Percentiles rank a stretch among this genome's conserved stretches.
These are phyloP conservation scores for Lacerta bilineata DNA, from an alignment of 2,797 vertebrate genomes.

Conservation along the genomic window DNA sequence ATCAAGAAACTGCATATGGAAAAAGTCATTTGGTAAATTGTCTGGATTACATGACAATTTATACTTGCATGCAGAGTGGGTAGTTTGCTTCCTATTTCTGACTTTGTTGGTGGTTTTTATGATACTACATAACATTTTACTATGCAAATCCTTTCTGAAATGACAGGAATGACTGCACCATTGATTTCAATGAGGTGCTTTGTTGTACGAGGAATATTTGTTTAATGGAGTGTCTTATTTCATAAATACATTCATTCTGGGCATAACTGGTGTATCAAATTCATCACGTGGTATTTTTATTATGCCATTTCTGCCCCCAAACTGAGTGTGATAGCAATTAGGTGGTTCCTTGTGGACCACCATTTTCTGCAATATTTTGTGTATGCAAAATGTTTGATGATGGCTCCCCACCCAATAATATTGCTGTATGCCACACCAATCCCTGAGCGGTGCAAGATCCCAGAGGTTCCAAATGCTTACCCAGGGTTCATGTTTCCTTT, in stretches of 20 bases:
- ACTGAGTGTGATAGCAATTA: slow-evolving; percentile 16
- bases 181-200: slow-evolving; percentile 30
- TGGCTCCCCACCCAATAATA: background rate
- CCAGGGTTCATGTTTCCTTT: no score
- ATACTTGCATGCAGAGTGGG: background rate
- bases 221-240: background rate
- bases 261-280: slow-evolving; percentile 10
- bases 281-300: slow-evolving; percentile 8
- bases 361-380: slow-evolving; percentile 25
- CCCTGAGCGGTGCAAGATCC: no score
- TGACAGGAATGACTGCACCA: background rate
- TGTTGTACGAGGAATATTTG: background rate
- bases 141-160: slow-evolving; percentile 21
- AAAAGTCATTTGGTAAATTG: slow-evolving; percentile 23
- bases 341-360: background rate
- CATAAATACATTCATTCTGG: slow-evolving; percentile 11
- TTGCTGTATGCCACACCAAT: no score
- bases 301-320: slow-evolving; percentile 5
- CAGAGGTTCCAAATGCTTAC: no score
- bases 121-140: background rate
- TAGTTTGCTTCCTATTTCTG: background rate
- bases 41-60: background rate
- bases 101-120: slow-evolving; percentile 5
- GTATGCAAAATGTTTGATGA: slow-evolving; percentile 24
- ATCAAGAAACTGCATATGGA: slow-evolving; percentile 2